Percentiles rank a stretch among this genome's conserved stretches.
Conservation (phyloP, 2,113 vertebrate species). For the Hyperoodon ampullatus region DNA sequence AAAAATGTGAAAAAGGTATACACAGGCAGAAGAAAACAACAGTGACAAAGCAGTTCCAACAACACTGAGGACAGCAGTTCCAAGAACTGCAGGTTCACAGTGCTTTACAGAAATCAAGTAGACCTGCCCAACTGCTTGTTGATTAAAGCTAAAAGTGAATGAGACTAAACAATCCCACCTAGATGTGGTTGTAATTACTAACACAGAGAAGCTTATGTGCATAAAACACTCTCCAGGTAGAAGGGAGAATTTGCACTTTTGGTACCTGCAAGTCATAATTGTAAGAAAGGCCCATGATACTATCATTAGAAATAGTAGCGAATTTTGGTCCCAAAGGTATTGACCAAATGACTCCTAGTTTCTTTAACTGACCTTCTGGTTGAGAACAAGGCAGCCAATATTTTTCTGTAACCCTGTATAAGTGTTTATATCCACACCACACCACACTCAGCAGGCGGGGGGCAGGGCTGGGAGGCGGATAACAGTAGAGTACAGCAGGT, state of each 20-base stretch:
- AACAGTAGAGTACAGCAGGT: background rate
- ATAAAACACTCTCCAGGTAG: background rate
- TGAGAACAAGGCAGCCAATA: background rate
- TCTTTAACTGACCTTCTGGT: background rate
- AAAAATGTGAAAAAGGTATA: background rate
- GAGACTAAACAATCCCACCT: background rate
- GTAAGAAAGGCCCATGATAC: background rate
- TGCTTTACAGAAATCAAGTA: constrained; percentile 13
- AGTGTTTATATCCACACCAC: background rate
- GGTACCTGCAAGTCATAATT: background rate
- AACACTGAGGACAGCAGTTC: background rate
- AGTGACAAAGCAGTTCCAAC: background rate
- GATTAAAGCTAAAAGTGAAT: background rate
- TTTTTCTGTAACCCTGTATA: background rate
- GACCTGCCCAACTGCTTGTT: background rate
- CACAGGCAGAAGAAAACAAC: background rate
- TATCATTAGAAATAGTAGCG: background rate
- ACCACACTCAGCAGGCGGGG: background rate
- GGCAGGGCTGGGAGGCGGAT: no score
- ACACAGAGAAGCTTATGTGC: background rate
- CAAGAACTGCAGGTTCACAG: background rate
- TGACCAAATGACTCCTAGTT: background rate
- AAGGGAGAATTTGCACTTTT: background rate
- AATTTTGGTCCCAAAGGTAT: background rate
- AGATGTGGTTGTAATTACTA: background rate